Percentiles rank a stretch among this genome's conserved stretches.
Evolutionary conservation across 1,140 invertebrate species (phyloP).

Genomic region (Lordiphosa stackelbergi): DNA sequence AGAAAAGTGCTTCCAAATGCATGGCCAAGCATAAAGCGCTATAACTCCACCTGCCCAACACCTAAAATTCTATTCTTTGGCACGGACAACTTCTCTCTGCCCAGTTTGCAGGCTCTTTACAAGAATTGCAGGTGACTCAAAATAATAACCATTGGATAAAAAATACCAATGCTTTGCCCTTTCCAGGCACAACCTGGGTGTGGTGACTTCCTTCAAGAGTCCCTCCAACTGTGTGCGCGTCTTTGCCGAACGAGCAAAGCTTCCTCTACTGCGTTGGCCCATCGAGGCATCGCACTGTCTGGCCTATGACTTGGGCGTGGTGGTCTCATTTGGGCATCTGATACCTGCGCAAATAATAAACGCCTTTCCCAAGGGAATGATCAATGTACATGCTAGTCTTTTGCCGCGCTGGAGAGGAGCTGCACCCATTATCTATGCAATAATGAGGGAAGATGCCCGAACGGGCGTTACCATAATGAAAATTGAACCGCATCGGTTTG

Average conservation of each 20-base stretch:
- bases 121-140: slow-evolving; percentile 73
- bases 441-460: slow-evolving; percentile 87
- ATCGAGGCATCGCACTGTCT: slow-evolving; percentile 49
- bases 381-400: slow-evolving; percentile 94
- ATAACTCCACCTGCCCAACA: slow-evolving; percentile 2
- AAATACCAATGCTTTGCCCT: neutral
- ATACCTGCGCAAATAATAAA: slow-evolving; percentile 82
- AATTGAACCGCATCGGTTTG: slow-evolving; percentile 91
- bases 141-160: neutral
- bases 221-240: slow-evolving; percentile 78
- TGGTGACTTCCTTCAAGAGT: slow-evolving; percentile 80
- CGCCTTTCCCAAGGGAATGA: slow-evolving; percentile 86
- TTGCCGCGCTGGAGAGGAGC: slow-evolving; percentile 95
- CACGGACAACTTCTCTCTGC: slow-evolving; percentile 83
- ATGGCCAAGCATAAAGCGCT: slow-evolving; percentile 1
- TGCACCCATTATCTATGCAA: slow-evolving; percentile 75
- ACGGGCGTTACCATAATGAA: slow-evolving; percentile 94
- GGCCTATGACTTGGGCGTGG: slow-evolving; percentile 82
- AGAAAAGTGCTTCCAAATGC: slow-evolving; percentile 38
- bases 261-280: slow-evolving; percentile 81
- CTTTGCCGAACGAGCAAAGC: slow-evolving; percentile 73
- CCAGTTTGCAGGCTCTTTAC: slow-evolving; percentile 79
- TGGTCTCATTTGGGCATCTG: slow-evolving; percentile 85
- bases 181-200: slow-evolving; percentile 70
- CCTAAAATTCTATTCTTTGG: slow-evolving; percentile 82